These are phyloP conservation scores for Empidonax alnorum DNA, from an alignment of 2,113 vertebrate genomes.

Conservation along the genomic window DNA sequence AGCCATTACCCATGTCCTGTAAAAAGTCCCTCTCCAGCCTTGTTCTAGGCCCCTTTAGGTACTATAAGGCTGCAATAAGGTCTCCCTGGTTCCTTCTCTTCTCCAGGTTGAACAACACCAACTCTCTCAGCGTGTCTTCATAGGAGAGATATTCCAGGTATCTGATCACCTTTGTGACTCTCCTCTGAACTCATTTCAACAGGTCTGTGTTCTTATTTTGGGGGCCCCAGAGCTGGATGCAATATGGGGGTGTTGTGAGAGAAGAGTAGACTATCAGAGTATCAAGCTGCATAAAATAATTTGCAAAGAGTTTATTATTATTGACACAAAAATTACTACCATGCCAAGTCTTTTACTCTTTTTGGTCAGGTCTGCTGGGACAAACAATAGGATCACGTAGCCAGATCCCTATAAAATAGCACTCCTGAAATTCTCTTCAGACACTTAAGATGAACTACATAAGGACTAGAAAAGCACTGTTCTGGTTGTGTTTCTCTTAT, in stretches of 20 bases:
- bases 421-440: neutral
- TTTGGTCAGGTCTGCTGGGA: neutral
- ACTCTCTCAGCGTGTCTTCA: neutral
- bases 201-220: neutral
- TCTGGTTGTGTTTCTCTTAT: neutral
- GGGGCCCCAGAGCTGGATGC: neutral
- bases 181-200: neutral
- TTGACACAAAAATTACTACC: neutral
- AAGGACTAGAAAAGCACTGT: neutral
- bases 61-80: neutral
- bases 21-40: neutral
- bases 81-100: neutral
- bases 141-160: neutral
- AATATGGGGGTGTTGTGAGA: neutral
- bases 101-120: neutral
- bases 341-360: neutral
- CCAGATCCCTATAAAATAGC: neutral
- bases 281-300: neutral
- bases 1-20: neutral
- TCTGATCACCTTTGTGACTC: neutral
- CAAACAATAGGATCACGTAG: neutral
- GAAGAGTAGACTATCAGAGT: neutral
- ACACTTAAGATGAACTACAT: neutral
- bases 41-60: neutral
- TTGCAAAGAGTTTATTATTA: neutral